Base-by-base conservation (phyloP, 2,797 vertebrate genomes). In the Rachycentron canadum region DNA sequence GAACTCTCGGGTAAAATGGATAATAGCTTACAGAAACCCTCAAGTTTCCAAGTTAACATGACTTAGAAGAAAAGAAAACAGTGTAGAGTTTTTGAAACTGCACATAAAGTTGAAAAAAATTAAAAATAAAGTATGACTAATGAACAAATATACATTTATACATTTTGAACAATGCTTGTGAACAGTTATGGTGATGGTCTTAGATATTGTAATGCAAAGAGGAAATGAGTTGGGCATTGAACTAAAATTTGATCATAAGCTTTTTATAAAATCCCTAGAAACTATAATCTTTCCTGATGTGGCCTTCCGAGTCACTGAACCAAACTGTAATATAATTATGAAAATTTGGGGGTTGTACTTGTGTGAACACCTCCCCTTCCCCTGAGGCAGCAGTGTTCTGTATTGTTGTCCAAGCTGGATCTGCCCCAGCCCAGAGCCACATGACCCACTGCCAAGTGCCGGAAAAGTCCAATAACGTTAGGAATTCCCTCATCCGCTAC, bases 401-500 rank as follows among this genome's bases (percentile, higher is more conserved):
- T 79, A 74, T 57, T 50, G 69, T 68, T 73, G 75, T 89, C 79
- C 64, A 70, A 68, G 52, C 73, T 79, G 80, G 82, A 86, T 81
- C 86, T 50, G 34, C 73, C 86, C 71, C 36, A 60, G 73, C 81
- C 69, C 76, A 81, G 81, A 92, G 82, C 85, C 90, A 87, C 86
- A 86, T 91, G 89, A 94, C 91, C 86, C 59, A 74, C 82, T 78
- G 85, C 91, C 89, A 91, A 92, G 87, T 85, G 84, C 88, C 66
- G 86, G 90, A 93, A 92, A 93, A 92, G 92, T 90, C 88, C 91
- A 94, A 92, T 93, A 92, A 94, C 80, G 84, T 92, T 89, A 90
- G 93, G 93, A 95, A 91, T 95, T 90, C 91, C 92, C 92, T 95
- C 94, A 94, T 91, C 87, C 85, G 84, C 78, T 90, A 79, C 78